Evolutionary conservation across 2,113 vertebrate species (phyloP).

Genomic region (Phylloscopus whistleri): DNA sequence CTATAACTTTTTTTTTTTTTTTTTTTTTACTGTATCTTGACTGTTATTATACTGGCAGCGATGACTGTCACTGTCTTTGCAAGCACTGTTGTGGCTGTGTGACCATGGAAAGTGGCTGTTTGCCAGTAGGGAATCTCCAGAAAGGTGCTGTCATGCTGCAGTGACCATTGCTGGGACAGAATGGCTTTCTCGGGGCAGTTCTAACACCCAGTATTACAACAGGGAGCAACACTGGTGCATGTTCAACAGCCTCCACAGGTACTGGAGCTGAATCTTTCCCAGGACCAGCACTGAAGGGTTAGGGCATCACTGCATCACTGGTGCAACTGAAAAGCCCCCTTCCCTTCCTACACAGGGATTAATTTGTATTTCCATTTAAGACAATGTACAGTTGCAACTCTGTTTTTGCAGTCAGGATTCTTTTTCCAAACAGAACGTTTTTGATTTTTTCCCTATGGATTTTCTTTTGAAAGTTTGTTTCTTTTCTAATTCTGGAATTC

Average conservation of each 20-base stretch:
- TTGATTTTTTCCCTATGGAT: fast-evolving
- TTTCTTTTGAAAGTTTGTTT: neutral
- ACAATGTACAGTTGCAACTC: neutral
- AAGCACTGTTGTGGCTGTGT: fast-evolving
- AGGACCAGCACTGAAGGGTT: neutral
- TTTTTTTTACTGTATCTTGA: no score
- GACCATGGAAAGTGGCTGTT: neutral
- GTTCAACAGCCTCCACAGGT: neutral
- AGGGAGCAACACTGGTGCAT: neutral
- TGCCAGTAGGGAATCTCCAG: neutral
- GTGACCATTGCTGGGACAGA: neutral
- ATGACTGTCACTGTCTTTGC: neutral
- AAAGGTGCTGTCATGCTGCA: neutral
- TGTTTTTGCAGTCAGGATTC: neutral
- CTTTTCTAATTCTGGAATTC: neutral
- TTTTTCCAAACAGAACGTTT: neutral
- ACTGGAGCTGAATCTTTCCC: neutral
- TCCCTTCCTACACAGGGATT: neutral
- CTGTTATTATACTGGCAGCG: neutral
- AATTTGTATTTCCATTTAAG: neutral
- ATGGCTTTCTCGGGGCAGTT: neutral
- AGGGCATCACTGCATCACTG: neutral
- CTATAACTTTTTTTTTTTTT: no score
- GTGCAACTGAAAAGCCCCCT: neutral
- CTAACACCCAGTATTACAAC: neutral